phyloP scores from a whole-genome alignment of 2,797 vertebrate genomes.

The Choloepus didactylus region DNA sequence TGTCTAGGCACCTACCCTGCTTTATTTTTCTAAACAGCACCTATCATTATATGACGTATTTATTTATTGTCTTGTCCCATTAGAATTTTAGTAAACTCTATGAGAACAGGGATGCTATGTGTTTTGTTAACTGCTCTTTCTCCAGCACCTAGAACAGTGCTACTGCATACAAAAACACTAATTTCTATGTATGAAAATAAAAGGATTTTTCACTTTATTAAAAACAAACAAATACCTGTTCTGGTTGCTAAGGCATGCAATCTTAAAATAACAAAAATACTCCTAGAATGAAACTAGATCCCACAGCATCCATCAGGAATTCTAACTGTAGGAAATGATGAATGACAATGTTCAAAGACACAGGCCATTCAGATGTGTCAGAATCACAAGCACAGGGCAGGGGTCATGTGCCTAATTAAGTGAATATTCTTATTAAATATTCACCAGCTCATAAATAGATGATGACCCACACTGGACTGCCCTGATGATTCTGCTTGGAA shows the following conservation, averaged over 20 bases:
- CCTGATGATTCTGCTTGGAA: slow-evolving; percentile 26
- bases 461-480: not conserved
- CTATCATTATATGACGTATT: slow-evolving; percentile 11
- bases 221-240: slow-evolving; percentile 13
- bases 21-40: slow-evolving; percentile 48
- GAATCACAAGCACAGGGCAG: slow-evolving; percentile 63
- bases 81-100: not conserved
- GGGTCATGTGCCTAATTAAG: slow-evolving; percentile 62
- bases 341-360: not conserved
- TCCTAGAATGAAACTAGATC: slow-evolving; percentile 60
- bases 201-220: slow-evolving; percentile 20
- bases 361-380: slow-evolving; percentile 46
- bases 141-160: not conserved
- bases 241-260: slow-evolving; percentile 17
- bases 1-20: not conserved
- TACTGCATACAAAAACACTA: not conserved
- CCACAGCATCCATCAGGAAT: slow-evolving; percentile 68
- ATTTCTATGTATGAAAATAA: slow-evolving; percentile 48
- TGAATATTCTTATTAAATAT: slow-evolving; percentile 31
- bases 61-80: slow-evolving; percentile 24
- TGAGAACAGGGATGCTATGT: not conserved
- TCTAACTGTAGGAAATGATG: slow-evolving; percentile 53
- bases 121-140: not conserved
- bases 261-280: slow-evolving; percentile 67
- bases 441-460: slow-evolving; percentile 71